Base-by-base conservation (phyloP, 2,113 vertebrate species). In the Elephantulus edwardii region DNA sequence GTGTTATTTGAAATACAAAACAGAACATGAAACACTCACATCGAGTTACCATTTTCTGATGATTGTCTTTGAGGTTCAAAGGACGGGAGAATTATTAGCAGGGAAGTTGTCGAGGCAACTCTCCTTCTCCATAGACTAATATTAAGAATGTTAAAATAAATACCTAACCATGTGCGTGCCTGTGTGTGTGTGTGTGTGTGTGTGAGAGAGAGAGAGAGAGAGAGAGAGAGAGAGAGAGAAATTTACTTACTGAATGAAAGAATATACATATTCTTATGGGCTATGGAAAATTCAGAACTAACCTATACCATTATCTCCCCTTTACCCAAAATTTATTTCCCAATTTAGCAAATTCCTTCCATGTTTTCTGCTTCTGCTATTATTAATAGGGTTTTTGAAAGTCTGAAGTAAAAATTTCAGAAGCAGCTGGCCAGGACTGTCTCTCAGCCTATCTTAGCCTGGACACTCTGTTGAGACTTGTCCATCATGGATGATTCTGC, bases 21-120 rank as follows among this genome's bases (percentile, higher is more conserved):
- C 52, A 95, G 58, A 88, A 75, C 70, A 87, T 82, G n/a, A 4
- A 89, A 52, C 88, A 86, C 78, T 68, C 76, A 30, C 56, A 92
- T 94, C 85, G 94, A 86, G 92, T 90, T 95, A 88, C 68, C 80
- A 91, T 85, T 91, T 95, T 83, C 75, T 62, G 79, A 93, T 94
- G 71, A 91, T 90, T 91, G 74, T 54, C 83, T 91, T 91, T 86
- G 60, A 93, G 52, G 91, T 88, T 92, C 83, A 93, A 93, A 94
- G 91, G 54, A 38, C 78, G 22, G 10, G 42, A 76, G 12, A 77
- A 76, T 40, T 74, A 14, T 76, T 75, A 83, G 75, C 22, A 83
- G 13, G 62, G 28, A 74, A 64, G 35, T 75, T 17, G 16, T 68
- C 44, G 52, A 70, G 56, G 26, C 52, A 86, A 35, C 5, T 2